Conservation (phyloP, 2,888 invertebrate genomes). For the Coleophora deauratella region DNA sequence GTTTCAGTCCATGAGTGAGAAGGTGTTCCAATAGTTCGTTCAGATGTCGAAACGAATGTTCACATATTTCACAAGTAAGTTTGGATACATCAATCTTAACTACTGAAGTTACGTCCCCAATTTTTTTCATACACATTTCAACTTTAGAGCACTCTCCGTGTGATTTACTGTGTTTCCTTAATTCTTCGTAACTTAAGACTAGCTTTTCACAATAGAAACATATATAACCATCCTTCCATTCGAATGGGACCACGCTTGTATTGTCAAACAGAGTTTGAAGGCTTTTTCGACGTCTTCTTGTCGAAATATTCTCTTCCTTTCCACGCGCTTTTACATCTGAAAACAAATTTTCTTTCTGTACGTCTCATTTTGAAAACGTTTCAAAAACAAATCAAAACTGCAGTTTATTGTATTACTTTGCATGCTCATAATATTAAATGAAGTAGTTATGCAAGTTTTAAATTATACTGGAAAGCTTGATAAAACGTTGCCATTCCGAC, state of each 20-base stretch:
- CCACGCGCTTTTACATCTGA: conserved; percentile 28
- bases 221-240: conserved; percentile 30
- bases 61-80: conserved; percentile 27
- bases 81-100: conserved; percentile 32
- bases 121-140: conserved; percentile 12
- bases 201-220: conserved; percentile 35
- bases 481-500: too few relatives aligned
- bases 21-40: conserved; percentile 6
- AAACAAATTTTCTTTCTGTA: conserved; percentile 28
- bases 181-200: conserved; percentile 16
- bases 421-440: too few relatives aligned
- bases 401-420: too few relatives aligned
- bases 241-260: conserved; percentile 33
- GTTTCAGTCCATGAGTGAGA: conserved; percentile 5
- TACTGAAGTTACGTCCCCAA: conserved; percentile 21
- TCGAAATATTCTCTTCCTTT: conserved; percentile 15
- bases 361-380: conserved; percentile 15
- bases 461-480: too few relatives aligned
- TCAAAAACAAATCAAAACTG: too few relatives aligned
- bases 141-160: conserved; percentile 20
- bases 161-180: conserved; percentile 28
- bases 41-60: conserved; percentile 1
- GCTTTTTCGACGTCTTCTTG: conserved; percentile 20
- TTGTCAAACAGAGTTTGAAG: conserved; percentile 32
- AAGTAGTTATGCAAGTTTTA: too few relatives aligned